Base-by-base conservation (phyloP, 2,888 invertebrate genomes). In the Pammene aurita region DNA sequence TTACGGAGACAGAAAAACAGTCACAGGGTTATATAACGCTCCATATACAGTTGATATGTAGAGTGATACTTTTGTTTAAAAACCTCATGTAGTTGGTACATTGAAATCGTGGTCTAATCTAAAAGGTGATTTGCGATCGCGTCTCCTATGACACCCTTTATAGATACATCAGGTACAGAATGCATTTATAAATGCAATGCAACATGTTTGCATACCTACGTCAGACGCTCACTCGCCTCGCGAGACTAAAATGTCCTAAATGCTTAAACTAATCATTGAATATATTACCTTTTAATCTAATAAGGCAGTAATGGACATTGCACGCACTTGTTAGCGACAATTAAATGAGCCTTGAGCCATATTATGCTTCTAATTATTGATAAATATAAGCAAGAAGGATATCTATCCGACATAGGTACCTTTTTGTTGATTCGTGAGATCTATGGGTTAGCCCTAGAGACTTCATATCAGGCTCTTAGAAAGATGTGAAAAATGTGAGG, bases 281-380 rank as follows among this genome's bases (percentile, higher is more conserved):
- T 38, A 38, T 61, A 38, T 0, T 35, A 2, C 50, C 16, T 35
- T 61, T 61, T 9, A n/a, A 6, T 4, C 0, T 38, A 1, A 16
- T 18, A 7, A 10, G 11, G 4, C 9, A 4, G 38, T 69, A 69
- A 69, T 69, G 54, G 54, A 58, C 44, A 46, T 7, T 34, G 68
- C 68, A 69, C 68, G 64, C 26, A 55, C 50, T 64, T 35, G 67
- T 70, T 67, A 66, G 70, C 71, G 64, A 66, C 48, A 56, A 64
- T 46, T 67, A 73, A 71, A 61, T 68, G 67, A 64, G 63, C 74
- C 74, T 74, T 74, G 73, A 68, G 72, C 66, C 69, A 66, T 72
- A 70, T 68, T 13, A 55, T 42, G 44, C 11, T 44, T 42, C 56
- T 55, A 54, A 58, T 64, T 64, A 58, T 38, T 58, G 42, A 48